phyloP scores from a whole-genome alignment of 2,888 invertebrate genomes.

The Amphiduros pacificus region DNA sequence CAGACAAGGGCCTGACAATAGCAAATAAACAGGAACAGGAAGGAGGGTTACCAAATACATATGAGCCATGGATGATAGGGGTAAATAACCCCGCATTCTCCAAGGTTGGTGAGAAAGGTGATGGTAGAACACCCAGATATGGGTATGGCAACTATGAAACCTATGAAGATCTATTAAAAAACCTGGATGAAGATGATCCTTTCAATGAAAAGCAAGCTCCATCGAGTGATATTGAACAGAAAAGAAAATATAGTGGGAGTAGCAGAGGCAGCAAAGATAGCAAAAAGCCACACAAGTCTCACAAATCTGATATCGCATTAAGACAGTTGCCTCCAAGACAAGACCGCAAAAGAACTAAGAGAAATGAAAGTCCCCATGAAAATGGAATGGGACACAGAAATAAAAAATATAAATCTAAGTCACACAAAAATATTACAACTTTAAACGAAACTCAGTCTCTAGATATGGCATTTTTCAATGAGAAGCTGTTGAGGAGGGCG shows the following conservation, averaged over 20 bases:
- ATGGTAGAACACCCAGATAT: conserved; percentile 10
- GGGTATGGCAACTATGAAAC: background rate
- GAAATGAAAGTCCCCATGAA: no score
- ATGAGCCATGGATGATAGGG: no score
- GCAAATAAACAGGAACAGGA: no score
- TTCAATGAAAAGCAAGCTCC: background rate
- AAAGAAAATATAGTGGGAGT: background rate
- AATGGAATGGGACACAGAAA: background rate
- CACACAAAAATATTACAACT: background rate
- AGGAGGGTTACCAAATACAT: no score
- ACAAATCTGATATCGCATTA: background rate
- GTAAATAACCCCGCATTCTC: no score
- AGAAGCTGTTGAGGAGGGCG: background rate
- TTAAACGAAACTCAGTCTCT: background rate
- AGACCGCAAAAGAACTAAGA: background rate
- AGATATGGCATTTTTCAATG: background rate
- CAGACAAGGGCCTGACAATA: no score
- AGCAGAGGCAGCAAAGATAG: background rate
- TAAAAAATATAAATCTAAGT: background rate
- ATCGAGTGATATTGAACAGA: background rate
- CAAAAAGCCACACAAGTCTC: background rate
- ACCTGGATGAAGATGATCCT: conserved; percentile 7
- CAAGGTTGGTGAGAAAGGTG: no score
- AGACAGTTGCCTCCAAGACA: background rate
- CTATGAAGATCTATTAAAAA: conserved; percentile 10